These are phyloP conservation scores for Nomada flava DNA, from an alignment of 2,888 invertebrate species.

Conservation along the genomic window DNA sequence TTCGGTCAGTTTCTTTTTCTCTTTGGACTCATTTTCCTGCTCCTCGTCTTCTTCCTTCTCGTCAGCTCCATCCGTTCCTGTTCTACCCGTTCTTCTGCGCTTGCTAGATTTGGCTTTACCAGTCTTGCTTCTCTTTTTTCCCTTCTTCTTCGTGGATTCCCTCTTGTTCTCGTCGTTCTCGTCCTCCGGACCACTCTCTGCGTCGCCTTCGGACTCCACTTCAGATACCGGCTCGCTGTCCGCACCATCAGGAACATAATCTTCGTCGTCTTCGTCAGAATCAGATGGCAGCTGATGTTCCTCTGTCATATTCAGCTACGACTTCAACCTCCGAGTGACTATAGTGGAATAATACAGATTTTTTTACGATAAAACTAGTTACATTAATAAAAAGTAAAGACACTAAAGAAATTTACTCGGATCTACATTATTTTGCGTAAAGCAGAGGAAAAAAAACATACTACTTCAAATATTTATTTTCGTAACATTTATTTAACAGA, in stretches of 20 bases:
- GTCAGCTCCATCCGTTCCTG: slow-evolving; percentile 62
- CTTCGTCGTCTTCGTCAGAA: slow-evolving; percentile 92
- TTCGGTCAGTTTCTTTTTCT: slow-evolving; percentile 82
- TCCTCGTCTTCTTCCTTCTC: slow-evolving; percentile 68
- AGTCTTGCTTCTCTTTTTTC: slow-evolving; percentile 71
- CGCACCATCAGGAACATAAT: slow-evolving; percentile 89
- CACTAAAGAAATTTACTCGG: not conserved
- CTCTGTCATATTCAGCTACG: slow-evolving; percentile 77
- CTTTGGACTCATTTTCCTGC: slow-evolving; percentile 74
- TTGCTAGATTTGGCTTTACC: slow-evolving; percentile 71
- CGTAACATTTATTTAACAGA: not conserved
- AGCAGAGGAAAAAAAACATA: not conserved
- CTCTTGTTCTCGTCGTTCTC: slow-evolving; percentile 82
- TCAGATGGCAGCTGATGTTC: slow-evolving; percentile 86
- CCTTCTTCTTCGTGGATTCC: slow-evolving; percentile 67
- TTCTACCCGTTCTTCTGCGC: slow-evolving; percentile 62
- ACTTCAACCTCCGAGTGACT: slow-evolving; percentile 13
- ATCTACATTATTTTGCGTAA: not conserved
- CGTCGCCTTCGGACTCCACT: slow-evolving; percentile 88
- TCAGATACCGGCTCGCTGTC: slow-evolving; percentile 87
- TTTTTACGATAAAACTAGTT: not conserved
- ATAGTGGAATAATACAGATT: not conserved
- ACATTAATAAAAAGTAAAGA: not conserved
- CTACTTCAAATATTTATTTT: no score
- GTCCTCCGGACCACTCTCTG: slow-evolving; percentile 87